These are phyloP conservation scores for Aleiodes leptofemur DNA, from an alignment of 2,888 invertebrate genomes.

Conservation along the genomic window DNA sequence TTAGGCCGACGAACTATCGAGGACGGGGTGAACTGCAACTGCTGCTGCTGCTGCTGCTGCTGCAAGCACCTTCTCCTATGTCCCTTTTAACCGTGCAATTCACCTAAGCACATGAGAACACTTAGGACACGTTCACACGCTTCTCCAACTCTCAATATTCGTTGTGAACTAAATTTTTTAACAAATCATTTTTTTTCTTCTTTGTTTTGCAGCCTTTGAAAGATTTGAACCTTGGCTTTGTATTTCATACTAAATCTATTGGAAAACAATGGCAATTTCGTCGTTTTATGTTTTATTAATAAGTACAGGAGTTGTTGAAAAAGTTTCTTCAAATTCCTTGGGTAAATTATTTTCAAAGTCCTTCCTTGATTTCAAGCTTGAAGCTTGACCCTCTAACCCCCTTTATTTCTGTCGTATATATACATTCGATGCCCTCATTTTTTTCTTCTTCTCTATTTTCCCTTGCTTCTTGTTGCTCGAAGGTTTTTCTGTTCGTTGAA, in stretches of 20 bases:
- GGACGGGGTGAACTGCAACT: slow-evolving; percentile 66
- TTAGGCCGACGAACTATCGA: slow-evolving; percentile 69
- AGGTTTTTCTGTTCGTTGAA: slow-evolving; percentile 14
- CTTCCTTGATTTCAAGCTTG: slow-evolving; percentile 22
- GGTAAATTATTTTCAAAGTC: slow-evolving; percentile 5
- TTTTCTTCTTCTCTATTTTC: background rate
- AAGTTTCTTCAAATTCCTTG: background rate
- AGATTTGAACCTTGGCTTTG: slow-evolving; percentile 4
- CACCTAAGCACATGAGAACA: slow-evolving; percentile 16
- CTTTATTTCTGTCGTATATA: slow-evolving; percentile 3
- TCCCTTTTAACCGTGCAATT: slow-evolving; percentile 25
- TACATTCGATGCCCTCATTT: background rate
- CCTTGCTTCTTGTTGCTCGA: background rate
- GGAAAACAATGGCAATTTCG: background rate
- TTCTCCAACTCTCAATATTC: background rate
- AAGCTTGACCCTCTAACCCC: slow-evolving; percentile 30
- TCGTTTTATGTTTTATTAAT: background rate
- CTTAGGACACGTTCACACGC: slow-evolving; percentile 49
- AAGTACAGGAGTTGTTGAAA: no score
- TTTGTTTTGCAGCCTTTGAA: background rate
- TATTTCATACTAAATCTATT: background rate
- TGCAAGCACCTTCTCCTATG: slow-evolving; percentile 46
- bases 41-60: slow-evolving; percentile 51
- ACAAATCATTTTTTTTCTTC: background rate
- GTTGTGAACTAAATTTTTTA: background rate